A percentile compares a stretch with the other conserved stretches of the same genome.
These are phyloP conservation scores for Sebastes nivosus DNA, from an alignment of 2,797 vertebrate species.

Conservation along the genomic window DNA sequence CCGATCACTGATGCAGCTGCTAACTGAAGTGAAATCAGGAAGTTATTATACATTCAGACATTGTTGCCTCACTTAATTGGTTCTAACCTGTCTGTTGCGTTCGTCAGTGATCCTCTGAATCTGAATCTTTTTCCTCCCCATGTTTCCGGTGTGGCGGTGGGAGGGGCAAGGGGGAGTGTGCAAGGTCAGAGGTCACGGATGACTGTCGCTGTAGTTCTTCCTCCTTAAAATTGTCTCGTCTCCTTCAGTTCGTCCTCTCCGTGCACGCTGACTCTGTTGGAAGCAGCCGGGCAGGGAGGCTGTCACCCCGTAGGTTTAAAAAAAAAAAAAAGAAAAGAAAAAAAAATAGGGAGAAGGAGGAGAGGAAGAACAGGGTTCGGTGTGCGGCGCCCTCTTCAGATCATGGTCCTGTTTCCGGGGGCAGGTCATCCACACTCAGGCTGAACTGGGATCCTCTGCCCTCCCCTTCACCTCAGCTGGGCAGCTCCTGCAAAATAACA, in stretches of 20 bases:
- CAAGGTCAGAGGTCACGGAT: constrained; percentile 64
- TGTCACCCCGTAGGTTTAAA: constrained; percentile 25
- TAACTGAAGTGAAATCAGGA: not conserved
- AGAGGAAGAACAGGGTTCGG: constrained; percentile 66
- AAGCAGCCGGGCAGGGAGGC: constrained; percentile 51
- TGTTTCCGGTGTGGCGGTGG: constrained; percentile 80
- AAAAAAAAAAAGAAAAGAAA: constrained; percentile 13
- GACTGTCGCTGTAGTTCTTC: constrained; percentile 31
- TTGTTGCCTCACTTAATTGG: fast-evolving
- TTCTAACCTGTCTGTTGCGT: constrained; percentile 94
- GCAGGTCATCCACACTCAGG: constrained; percentile 68
- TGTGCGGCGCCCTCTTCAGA: constrained; percentile 71
- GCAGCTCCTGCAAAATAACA: constrained; percentile 73
- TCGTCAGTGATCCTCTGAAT: constrained; percentile 99
- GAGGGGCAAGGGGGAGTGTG: constrained; percentile 57
- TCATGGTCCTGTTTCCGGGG: constrained; percentile 75
- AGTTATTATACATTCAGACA: not conserved
- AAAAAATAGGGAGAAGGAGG: constrained; percentile 56
- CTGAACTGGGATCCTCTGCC: constrained; percentile 69
- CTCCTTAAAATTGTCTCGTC: not conserved
- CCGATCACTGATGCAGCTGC: not conserved
- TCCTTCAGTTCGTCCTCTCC: constrained; percentile 20
- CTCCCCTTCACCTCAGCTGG: constrained; percentile 74
- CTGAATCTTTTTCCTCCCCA: constrained; percentile 99
- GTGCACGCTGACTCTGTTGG: constrained; percentile 45